Percentiles rank a stretch among this genome's conserved stretches.
These are phyloP conservation scores for Euphysa ruthae DNA, from an alignment of 30 jellyfish, hydroid and myxozoan genomes.

Conservation along the genomic window DNA sequence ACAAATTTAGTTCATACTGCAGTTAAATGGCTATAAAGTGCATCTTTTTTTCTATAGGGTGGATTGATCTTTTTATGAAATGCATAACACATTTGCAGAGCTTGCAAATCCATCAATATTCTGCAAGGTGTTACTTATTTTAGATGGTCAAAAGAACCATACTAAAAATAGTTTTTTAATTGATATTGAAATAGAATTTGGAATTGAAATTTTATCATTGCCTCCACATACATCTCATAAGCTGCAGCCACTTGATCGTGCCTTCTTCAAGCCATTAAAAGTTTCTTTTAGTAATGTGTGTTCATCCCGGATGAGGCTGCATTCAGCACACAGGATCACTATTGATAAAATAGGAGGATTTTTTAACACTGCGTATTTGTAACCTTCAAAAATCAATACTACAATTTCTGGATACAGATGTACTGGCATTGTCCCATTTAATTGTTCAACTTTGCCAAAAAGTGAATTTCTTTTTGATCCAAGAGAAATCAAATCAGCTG, in stretches of 20 bases:
- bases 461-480: not conserved
- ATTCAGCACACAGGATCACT: constrained; percentile 17
- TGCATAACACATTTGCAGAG: too few species aligned
- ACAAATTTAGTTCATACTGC: too few species aligned
- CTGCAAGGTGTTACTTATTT: constrained; percentile 22
- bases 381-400: constrained; percentile 23
- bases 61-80: too few species aligned
- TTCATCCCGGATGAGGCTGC: constrained; percentile 5
- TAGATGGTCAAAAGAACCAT: constrained; percentile 41
- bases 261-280: constrained; percentile 23
- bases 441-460: constrained; percentile 11
- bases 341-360: constrained; percentile 17
- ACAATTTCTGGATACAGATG: constrained; percentile 13
- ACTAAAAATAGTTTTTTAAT: constrained; percentile 17
- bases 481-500: not conserved
- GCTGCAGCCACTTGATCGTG: constrained; percentile 41
- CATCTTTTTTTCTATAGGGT: too few species aligned
- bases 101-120: too few species aligned
- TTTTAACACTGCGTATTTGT: not conserved
- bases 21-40: too few species aligned
- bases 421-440: constrained; percentile 18
- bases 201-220: constrained; percentile 19
- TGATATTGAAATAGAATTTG: constrained; percentile 27
- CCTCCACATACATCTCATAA: constrained; percentile 60
- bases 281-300: constrained; percentile 35